A percentile compares a stretch with the other conserved stretches of the same genome.
Conservation (phyloP, 2,888 invertebrate species). For the Erannis defoliaria region DNA sequence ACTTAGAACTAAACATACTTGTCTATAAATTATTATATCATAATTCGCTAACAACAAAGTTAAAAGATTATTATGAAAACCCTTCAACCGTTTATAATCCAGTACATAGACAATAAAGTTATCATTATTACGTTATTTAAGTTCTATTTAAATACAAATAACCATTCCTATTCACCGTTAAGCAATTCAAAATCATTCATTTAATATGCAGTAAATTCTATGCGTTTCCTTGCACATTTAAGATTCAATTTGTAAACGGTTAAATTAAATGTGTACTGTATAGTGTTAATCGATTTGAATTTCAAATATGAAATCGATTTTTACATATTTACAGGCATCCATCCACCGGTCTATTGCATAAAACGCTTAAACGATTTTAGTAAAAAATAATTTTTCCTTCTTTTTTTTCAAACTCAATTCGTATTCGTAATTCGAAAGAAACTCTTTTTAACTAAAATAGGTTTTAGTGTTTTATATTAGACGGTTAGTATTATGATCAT, state of each 20-base stretch:
- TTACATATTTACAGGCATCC: no score
- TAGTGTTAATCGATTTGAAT: neutral
- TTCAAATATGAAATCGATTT: no score
- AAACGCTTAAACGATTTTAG: neutral
- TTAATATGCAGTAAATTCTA: neutral
- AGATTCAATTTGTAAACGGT: neutral
- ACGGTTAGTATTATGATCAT: no score
- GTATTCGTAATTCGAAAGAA: no score
- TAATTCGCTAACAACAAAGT: neutral
- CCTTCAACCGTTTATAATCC: neutral
- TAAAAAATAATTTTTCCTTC: no score
- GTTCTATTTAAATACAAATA: neutral
- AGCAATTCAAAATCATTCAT: constrained; percentile 4
- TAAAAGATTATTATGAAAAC: neutral
- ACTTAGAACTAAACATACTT: no score
- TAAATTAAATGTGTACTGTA: neutral
- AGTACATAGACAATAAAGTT: neutral
- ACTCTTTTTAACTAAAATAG: no score
- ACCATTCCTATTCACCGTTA: constrained; percentile 7
- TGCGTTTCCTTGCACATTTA: neutral
- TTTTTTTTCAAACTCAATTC: no score
- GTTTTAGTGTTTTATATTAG: no score
- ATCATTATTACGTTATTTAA: no score
- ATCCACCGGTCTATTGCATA: no score
- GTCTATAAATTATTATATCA: no score